Base-by-base conservation (phyloP, 2,888 invertebrate genomes). In the Agonum fuliginosum region DNA sequence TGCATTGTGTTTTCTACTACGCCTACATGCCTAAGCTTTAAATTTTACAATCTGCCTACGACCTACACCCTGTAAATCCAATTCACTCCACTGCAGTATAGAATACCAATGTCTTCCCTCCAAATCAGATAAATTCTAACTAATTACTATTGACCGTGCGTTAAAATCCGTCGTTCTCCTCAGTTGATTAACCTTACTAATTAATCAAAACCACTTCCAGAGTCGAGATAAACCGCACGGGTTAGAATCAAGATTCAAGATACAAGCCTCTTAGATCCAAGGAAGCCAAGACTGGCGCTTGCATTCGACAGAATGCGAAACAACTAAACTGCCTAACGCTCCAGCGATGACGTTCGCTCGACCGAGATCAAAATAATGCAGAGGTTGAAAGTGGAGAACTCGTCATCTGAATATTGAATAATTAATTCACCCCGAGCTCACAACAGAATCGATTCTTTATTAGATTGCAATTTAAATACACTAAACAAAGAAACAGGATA, bases 161-260 rank as follows among this genome's bases (percentile, higher is more conserved):
- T 27, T 17, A 30, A 30, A 65, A 14, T 10, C 6, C 48, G 2
- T 48, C 0, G 5, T 12, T 54, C 48, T 48, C 17, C 48, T n/a
- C 17, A 3, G 70, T 70, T 70, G 43, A 70, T 70, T 70, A 70
- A 8, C 70, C 17, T 14, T n/a, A 20, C 27, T 70, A 70, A 70
- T 70, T 70, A 70, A 70, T 46, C 70, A 70, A 46, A 41, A 43
- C 46, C 70, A 70, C 70, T 70, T 46, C 8, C 34, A 65, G 65
- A 65, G 10, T 17, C 34, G 34, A 14, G 10, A 20, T 1, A 12
- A 65, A 34, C 34, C 34, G 17, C 34, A 34, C n/a, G 54, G 1
- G n/a, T 37, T 37, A 12, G 37, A 65, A 65, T 65, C 65, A 65
- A 65, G 65, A 65, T 65, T n/a, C 65, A 30, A 30, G 34, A 6